These are phyloP conservation scores for Grammomys dolichurus DNA, from an alignment of 2,113 vertebrate genomes.

Conservation along the genomic window DNA sequence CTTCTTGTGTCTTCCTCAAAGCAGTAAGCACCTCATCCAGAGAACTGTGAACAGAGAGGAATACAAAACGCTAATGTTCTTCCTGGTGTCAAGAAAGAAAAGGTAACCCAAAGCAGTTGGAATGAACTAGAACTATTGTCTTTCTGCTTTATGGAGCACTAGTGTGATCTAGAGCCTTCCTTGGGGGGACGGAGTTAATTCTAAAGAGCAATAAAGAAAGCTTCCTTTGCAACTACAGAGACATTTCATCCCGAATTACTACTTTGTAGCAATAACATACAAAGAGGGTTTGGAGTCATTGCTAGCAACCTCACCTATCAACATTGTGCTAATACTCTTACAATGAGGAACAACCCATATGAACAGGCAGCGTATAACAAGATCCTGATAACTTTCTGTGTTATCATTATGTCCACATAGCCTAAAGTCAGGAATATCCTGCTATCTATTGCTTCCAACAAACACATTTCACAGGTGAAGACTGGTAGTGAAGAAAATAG, in stretches of 20 bases:
- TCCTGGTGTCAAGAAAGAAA: conserved; percentile 20
- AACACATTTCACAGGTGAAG: not conserved
- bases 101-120: not conserved
- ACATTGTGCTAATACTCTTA: not conserved
- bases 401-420: not conserved
- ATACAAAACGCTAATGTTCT: not conserved
- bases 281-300: not conserved
- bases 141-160: not conserved
- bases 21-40: not conserved
- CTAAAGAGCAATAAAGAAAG: not conserved
- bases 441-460: not conserved
- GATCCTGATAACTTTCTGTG: not conserved
- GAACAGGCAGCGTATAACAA: not conserved
- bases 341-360: not conserved
- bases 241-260: not conserved
- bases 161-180: not conserved
- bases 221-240: not conserved
- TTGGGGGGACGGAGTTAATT: not conserved
- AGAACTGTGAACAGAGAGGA: not conserved
- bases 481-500: not conserved
- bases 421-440: not conserved
- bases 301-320: not conserved
- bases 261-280: not conserved
- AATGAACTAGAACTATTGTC: not conserved
- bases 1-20: not conserved